Evolutionary conservation across 2,888 invertebrate species (phyloP).

Genomic region (Ganaspis brasiliensis): DNA sequence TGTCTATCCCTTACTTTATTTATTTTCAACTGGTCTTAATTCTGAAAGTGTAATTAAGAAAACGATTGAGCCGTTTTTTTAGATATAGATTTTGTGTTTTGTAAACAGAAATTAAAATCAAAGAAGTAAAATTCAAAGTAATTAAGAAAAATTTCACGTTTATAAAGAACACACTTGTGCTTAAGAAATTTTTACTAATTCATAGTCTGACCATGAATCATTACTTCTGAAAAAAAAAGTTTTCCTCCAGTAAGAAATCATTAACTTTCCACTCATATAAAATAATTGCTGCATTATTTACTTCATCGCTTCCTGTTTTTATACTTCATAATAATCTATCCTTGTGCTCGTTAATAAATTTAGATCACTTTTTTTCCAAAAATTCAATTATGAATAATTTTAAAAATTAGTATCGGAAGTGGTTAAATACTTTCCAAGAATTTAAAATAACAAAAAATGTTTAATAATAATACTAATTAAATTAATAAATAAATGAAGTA

Average conservation of each 20-base stretch:
- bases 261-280: slow-evolving; percentile 25
- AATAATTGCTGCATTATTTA: background rate
- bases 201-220: background rate
- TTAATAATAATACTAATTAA: too few relatives aligned
- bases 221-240: background rate
- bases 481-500: too few relatives aligned
- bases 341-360: background rate
- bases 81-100: too few relatives aligned
- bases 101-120: too few relatives aligned
- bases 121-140: too few relatives aligned
- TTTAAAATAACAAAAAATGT: too few relatives aligned
- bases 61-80: too few relatives aligned
- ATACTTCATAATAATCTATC: background rate
- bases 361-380: background rate
- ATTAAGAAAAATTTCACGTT: too few relatives aligned
- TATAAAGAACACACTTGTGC: background rate
- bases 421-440: too few relatives aligned
- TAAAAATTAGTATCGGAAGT: background rate
- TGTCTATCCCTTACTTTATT: too few relatives aligned
- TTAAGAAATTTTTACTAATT: background rate
- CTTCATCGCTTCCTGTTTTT: slow-evolving; percentile 7
- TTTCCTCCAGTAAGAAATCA: background rate
- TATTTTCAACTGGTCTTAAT: too few relatives aligned
- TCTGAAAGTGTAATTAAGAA: too few relatives aligned
- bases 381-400: background rate